Evolutionary conservation across 2,113 vertebrate species (phyloP).

Genomic region (Ailuropoda melanoleuca): DNA sequence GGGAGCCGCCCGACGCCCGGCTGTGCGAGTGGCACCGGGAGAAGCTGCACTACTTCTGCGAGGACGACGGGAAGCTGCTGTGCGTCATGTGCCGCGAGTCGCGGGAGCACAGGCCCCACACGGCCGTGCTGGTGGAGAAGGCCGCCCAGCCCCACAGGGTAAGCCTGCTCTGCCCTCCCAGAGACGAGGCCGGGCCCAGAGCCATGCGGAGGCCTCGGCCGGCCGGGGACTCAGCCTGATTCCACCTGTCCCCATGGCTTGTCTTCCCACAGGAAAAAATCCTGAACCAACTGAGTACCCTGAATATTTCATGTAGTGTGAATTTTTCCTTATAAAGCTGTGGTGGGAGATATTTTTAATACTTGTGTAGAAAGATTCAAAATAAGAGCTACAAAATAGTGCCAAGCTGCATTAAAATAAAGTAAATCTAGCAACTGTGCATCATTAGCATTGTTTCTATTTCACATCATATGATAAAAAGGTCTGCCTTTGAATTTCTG

Average conservation of each 20-base stretch:
- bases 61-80: conserved; percentile 72
- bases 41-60: conserved; percentile 77
- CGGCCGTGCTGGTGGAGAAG: conserved; percentile 69
- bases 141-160: conserved; percentile 72
- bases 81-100: conserved; percentile 78
- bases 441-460: neutral
- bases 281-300: conserved; percentile 70
- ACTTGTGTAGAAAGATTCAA: neutral
- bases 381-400: neutral
- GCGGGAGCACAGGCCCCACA: conserved; percentile 72
- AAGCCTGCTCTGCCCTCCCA: neutral
- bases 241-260: conserved; percentile 20
- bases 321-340: neutral
- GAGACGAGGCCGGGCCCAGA: neutral
- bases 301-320: conserved; percentile 36
- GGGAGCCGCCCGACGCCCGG: conserved; percentile 50
- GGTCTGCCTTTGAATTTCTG: neutral
- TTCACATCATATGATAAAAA: neutral
- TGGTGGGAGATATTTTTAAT: neutral
- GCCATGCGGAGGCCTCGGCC: neutral
- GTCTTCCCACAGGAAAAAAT: conserved; percentile 75
- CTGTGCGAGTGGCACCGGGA: conserved; percentile 70
- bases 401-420: neutral
- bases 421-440: neutral
- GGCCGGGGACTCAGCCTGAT: neutral